phyloP scores from a whole-genome alignment of 2,797 vertebrate species.

The Rhinoraja longicauda region DNA sequence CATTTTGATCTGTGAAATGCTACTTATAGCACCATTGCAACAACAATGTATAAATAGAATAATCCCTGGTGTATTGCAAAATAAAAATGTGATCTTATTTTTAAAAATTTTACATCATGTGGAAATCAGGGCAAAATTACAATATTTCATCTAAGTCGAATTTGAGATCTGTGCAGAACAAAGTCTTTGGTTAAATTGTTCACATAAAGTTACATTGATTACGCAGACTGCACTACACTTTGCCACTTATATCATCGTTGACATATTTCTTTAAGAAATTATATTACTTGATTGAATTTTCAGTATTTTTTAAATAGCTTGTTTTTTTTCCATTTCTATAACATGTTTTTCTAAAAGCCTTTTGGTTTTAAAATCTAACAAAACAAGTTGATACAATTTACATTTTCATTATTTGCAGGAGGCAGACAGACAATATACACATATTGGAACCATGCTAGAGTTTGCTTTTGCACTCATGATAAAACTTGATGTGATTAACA shows the following conservation, averaged over 20 bases:
- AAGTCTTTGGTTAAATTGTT: not conserved
- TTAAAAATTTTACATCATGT: not conserved
- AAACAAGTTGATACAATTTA: not conserved
- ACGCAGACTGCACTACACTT: not conserved
- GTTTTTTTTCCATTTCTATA: not conserved
- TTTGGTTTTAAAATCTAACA: not conserved
- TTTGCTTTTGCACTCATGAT: slow-evolving; percentile 90
- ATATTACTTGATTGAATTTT: not conserved
- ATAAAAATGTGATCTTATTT: not conserved
- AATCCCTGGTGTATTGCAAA: not conserved
- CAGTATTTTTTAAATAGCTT: not conserved
- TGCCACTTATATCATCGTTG: not conserved
- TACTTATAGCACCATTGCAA: not conserved
- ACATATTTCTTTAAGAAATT: not conserved
- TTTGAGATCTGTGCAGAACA: not conserved
- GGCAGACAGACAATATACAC: slow-evolving; percentile 89
- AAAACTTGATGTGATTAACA: slow-evolving; percentile 93
- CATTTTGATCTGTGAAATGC: not conserved
- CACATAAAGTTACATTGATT: not conserved
- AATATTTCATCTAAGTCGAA: not conserved
- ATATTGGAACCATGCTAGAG: slow-evolving; percentile 95
- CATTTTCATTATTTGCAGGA: slow-evolving; percentile 60
- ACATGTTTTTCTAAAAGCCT: not conserved
- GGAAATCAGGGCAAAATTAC: not conserved
- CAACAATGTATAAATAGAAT: not conserved